phyloP scores from a whole-genome alignment of 2,797 vertebrate genomes.

The Molothrus aeneus region DNA sequence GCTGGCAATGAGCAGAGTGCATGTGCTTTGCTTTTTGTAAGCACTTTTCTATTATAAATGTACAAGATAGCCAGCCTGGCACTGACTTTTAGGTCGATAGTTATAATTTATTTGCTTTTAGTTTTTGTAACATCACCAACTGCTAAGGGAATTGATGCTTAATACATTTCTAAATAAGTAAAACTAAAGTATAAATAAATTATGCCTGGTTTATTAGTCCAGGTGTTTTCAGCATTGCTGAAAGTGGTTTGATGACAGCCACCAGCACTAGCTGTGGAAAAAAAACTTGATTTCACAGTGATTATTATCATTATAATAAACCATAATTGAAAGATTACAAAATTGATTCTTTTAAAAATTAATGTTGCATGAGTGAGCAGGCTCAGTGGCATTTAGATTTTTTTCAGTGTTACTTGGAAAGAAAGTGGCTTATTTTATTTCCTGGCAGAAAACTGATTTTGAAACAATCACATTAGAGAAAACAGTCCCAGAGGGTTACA shows the following conservation, averaged over 20 bases:
- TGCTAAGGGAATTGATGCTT: conserved; percentile 41
- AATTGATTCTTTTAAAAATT: conserved; percentile 74
- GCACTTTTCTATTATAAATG: background rate
- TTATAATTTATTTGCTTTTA: conserved; percentile 37
- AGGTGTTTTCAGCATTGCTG: conserved; percentile 46
- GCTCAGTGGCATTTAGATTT: conserved; percentile 23
- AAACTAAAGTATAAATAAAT: conserved; percentile 66
- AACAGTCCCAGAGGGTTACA: conserved; percentile 35
- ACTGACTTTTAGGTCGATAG: background rate
- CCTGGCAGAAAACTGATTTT: conserved; percentile 51
- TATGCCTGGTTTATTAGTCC: conserved; percentile 60
- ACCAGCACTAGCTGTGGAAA: background rate
- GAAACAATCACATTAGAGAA: conserved; percentile 39
- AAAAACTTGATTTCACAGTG: conserved; percentile 10
- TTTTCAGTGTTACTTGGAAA: conserved; percentile 43
- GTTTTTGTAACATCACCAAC: background rate
- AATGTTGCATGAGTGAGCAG: conserved; percentile 44
- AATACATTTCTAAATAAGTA: conserved; percentile 51
- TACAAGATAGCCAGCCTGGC: background rate
- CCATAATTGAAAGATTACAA: conserved; percentile 68
- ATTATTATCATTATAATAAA: conserved; percentile 60
- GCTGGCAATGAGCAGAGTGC: background rate
- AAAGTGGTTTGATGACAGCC: conserved; percentile 31
- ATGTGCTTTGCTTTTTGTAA: background rate
- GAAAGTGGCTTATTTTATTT: conserved; percentile 48